Evolutionary conservation across 1,140 invertebrate genomes (phyloP).

Genomic region (Saccostrea echinata): DNA sequence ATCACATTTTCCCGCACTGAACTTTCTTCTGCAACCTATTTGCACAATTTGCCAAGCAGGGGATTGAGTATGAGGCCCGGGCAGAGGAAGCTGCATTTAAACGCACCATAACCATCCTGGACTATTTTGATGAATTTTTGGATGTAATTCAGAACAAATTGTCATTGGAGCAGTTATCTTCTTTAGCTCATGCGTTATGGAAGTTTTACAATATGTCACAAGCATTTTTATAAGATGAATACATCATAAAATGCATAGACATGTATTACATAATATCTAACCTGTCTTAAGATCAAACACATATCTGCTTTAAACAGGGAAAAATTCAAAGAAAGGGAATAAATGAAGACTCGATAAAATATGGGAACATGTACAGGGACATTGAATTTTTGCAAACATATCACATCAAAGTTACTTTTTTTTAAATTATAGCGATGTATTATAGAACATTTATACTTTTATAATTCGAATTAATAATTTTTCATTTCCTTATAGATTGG

Average conservation of each 20-base stretch:
- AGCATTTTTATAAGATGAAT: not conserved
- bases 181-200: not conserved
- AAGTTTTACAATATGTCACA: not conserved
- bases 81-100: no score
- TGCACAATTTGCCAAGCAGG: not conserved
- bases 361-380: not conserved
- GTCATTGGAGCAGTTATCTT: not conserved
- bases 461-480: no score
- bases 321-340: not conserved
- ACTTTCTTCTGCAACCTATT: not conserved
- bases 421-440: no score
- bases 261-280: not conserved
- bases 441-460: no score
- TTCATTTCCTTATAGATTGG: no score
- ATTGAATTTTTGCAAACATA: slow-evolving; percentile 13
- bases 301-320: not conserved
- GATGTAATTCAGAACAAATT: not conserved
- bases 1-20: not conserved
- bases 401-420: no score
- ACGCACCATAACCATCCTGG: no score
- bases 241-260: not conserved
- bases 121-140: slow-evolving; percentile 20
- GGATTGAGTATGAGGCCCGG: not conserved
- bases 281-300: not conserved
- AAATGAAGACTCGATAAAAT: not conserved